A percentile compares a stretch with the other conserved stretches of the same genome.
phyloP scores from a whole-genome alignment of 2,888 invertebrate genomes.

The Amiota minor region DNA sequence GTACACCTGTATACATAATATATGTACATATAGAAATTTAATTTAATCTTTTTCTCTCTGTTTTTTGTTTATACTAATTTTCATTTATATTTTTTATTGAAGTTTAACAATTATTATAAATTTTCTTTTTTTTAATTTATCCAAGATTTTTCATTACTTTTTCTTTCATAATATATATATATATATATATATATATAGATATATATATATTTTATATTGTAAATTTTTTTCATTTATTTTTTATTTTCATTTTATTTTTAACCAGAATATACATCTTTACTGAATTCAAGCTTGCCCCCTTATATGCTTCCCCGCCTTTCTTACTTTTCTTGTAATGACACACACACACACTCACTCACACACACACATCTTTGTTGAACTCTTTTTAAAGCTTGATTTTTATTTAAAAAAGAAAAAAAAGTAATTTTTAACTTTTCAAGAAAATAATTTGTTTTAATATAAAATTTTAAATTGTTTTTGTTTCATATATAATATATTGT shows the following conservation, averaged over 20 bases:
- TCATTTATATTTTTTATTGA: conserved; percentile 34
- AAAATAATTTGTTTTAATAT: conserved; percentile 12
- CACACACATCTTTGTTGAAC: conserved; percentile 15
- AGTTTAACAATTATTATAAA: conserved; percentile 60
- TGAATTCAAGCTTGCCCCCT: too few relatives aligned
- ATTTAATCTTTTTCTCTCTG: neutral
- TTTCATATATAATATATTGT: neutral
- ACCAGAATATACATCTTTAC: conserved; percentile 37
- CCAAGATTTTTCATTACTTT: conserved; percentile 64
- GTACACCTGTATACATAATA: conserved; percentile 11
- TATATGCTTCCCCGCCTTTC: too few relatives aligned
- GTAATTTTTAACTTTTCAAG: conserved; percentile 46
- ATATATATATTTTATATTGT: conserved; percentile 39
- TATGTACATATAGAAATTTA: neutral
- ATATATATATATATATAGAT: conserved; percentile 37
- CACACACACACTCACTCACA: neutral
- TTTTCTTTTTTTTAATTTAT: conserved; percentile 58
- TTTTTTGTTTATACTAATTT: conserved; percentile 29
- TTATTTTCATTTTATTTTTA: conserved; percentile 35
- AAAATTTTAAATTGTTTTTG: conserved; percentile 2
- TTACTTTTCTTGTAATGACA: too few relatives aligned
- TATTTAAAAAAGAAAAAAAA: conserved; percentile 20
- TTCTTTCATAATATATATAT: neutral
- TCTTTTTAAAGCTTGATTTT: conserved; percentile 22
- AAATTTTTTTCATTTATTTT: conserved; percentile 5